Evolutionary conservation across 2,888 invertebrate genomes (phyloP).

Genomic region (Apotomis capreana): DNA sequence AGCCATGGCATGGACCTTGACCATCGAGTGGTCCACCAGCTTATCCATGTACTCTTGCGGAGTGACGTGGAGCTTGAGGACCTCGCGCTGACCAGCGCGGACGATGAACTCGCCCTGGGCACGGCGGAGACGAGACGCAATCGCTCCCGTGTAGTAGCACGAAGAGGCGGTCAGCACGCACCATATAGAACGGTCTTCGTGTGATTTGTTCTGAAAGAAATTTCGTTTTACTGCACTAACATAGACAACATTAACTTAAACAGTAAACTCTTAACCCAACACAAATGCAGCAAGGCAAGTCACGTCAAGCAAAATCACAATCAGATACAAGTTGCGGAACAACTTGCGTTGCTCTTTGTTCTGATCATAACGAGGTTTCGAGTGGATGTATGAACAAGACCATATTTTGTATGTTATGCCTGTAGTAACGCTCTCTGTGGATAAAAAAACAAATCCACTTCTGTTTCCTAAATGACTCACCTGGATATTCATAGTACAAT

Average conservation of each 20-base stretch:
- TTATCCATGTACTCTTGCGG: constrained; percentile 88
- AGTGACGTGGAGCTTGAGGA: constrained; percentile 84
- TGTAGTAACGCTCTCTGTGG: too few species aligned
- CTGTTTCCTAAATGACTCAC: constrained; percentile 53
- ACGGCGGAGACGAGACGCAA: constrained; percentile 85
- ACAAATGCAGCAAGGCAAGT: too few species aligned
- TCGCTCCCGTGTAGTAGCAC: constrained; percentile 88
- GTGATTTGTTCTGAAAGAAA: constrained; percentile 82
- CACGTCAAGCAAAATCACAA: too few species aligned
- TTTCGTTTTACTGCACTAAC: neutral
- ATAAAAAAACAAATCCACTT: too few species aligned
- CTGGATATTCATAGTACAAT: constrained; percentile 86
- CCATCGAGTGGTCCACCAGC: constrained; percentile 87
- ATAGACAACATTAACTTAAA: neutral
- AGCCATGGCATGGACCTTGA: constrained; percentile 89
- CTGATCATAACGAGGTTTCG: too few species aligned
- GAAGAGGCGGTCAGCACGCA: constrained; percentile 85
- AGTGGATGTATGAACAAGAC: too few species aligned
- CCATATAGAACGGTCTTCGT: constrained; percentile 85
- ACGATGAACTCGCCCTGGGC: constrained; percentile 85
- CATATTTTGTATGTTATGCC: too few species aligned
- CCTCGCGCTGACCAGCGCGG: constrained; percentile 85
- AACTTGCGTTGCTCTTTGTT: too few species aligned
- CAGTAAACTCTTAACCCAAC: too few species aligned
- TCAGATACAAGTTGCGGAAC: too few species aligned